Evolutionary conservation across 2,888 invertebrate species (phyloP), one percentile per base, ranked within the genome.

Genomic region (Frankliniella intonsa): DNA sequence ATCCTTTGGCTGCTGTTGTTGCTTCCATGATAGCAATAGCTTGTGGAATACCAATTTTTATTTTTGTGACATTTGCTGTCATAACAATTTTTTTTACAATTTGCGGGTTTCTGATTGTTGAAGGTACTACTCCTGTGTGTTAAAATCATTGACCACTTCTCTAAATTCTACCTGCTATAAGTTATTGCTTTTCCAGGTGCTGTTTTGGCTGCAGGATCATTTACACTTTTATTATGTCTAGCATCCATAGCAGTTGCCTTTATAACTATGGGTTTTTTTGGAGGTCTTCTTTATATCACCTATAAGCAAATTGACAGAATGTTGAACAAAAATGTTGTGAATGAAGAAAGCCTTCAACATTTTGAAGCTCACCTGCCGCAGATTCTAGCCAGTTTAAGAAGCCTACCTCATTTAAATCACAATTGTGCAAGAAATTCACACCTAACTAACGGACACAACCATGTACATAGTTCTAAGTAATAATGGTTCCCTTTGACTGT

Each of bases 11-110:
- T 76, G 25, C 69, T 25, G 25, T 12, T 0, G 12, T 25, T 25
- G 25, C 25, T 3, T 12, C 69, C 3, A 12, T 25, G 9, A 12
- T 76, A 12, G 69, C 25, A 10, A 12, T 76, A 22, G 69, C 69
- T 9, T 76, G 69, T 25, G 69, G 69, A 76, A 76, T 76, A 76
- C 69, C 69, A 76, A 76, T 76, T 25, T 76, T 76, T 12, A 76
- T 76, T 76, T 76, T 76, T 25, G n/a, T 76, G 25, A 22, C 69
- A 11, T 76, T 76, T 76, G 69, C 69, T 22, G 25, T 76, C 25
- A 22, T 22, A 2, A 76, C 69, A 11, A n/a, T 76, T 12, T 22
- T 76, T 12, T 76, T 76, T 22, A 76, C 69, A 25, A 25, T 76
- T 76, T 22, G 69, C 12, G 69, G 69, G 2, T 76, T 76, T 12